These are phyloP conservation scores for Poecilia wingei DNA, from an alignment of 2,797 vertebrate species.

Conservation along the genomic window DNA sequence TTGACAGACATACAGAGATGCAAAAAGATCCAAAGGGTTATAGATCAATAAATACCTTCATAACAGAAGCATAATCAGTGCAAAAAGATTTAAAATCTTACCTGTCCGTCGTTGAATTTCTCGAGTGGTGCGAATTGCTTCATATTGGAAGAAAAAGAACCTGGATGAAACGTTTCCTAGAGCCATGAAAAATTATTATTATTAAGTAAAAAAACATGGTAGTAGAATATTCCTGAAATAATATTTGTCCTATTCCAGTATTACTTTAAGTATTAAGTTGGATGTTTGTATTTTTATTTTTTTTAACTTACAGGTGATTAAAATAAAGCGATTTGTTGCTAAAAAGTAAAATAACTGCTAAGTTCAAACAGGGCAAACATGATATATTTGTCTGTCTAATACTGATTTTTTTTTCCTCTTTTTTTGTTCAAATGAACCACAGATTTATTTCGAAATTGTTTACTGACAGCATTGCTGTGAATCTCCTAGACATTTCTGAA, in stretches of 20 bases:
- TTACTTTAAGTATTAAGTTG: background rate
- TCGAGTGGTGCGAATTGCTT: background rate
- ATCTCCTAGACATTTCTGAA: background rate
- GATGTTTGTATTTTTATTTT: background rate
- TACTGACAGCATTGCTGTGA: background rate
- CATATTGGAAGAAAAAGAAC: background rate
- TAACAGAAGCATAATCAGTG: background rate
- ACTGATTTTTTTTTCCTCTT: background rate
- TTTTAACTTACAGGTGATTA: background rate
- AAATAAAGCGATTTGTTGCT: background rate
- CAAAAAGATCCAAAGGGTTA: background rate
- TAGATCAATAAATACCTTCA: background rate
- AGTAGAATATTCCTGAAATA: background rate
- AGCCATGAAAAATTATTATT: background rate
- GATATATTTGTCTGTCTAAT: background rate
- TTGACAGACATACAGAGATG: background rate
- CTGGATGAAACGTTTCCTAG: background rate
- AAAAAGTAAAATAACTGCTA: background rate
- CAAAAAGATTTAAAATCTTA: background rate
- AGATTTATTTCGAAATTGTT: conserved; percentile 2
- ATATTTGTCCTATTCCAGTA: background rate
- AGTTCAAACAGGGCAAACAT: background rate
- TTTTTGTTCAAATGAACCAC: background rate
- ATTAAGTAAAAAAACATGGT: background rate
- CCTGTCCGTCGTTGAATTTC: background rate